Evolutionary conservation across 2,888 invertebrate genomes (phyloP), one percentile per base, ranked within the genome.

Genomic region (Caradrina clavipalpis): DNA sequence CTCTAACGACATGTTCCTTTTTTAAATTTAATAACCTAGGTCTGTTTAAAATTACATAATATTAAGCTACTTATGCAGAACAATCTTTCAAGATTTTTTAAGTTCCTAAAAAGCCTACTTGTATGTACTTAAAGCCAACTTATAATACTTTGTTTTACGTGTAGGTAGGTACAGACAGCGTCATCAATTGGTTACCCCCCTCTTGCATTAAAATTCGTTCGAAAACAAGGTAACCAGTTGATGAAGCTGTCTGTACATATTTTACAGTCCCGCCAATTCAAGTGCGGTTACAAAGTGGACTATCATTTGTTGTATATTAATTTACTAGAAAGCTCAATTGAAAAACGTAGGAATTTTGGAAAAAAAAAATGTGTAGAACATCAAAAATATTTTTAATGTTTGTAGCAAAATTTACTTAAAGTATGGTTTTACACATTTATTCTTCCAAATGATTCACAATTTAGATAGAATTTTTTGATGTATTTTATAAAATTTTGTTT

Each of bases 401-500:
- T 7, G 8, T 10, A 13, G n/a, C 17, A 17, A 4, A 15, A 21
- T 19, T 2, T 8, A 50, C 2, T 11, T 42, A n/a, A 53, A 6
- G 26, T 1, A n/a, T 10, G 39, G n/a, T 45, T 57, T 61, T 26
- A 58, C 35, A 63, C 6, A 31, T 54, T 39, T 22, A 54, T 62
- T 53, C 53, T 49, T 15, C 7, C 2, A 21, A 21, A 26, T n/a
- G 39, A 42, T 35, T 35, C 35, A 63, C 11, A 21, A 55, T 55
- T 65, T 11, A 17, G 1, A 49, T 49, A 11, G 15, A 49, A 59
- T 8, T 5, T 13, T 49, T 19, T 45, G 39, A 57, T 5, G 11
- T 65, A 21, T 62, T 42, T 68, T 60, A 31, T 61, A 21, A 0
- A 69, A 53, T 39, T 55, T 55, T 55, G 45, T 69, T 62, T 50